Evolutionary conservation across 2,113 vertebrate species (phyloP), one percentile per base, ranked within the genome.

Genomic region (Microcebus tavaratra): DNA sequence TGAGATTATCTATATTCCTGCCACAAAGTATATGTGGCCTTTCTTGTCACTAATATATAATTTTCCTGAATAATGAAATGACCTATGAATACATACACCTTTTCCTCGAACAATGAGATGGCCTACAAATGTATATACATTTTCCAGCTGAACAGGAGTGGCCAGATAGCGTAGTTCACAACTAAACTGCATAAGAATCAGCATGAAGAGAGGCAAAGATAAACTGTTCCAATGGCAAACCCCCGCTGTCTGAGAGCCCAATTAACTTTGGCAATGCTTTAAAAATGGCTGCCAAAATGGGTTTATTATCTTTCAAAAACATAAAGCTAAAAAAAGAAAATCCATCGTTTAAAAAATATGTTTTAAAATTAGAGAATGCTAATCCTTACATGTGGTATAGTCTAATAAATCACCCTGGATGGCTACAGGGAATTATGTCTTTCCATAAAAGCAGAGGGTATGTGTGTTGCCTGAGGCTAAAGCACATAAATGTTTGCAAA

Each of bases 291-390:
- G 90, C 65, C 92, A 82, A 93, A 48, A 89, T 89, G 83, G 20
- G 55, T 97, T 96, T 91, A 86, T 90, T 87, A 96, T 88, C 88
- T 89, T 89, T 89, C 57, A 88, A 80, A 91, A 91, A 63, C 73
- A 80, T 27, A 90, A 89, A 70, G 34, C 83, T 48, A 57, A 72
- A 82, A 14, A 94, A 94, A 65, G 53, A 90, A 84, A 61, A 27
- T n/a, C 68, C 78, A 87, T 86, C 81, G 88, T 94, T 92, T 21
- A 92, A 92, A 97, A 92, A 84, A 25, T 10, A 83, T 29, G 79
- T 95, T 97, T 91, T 94, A 92, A 90, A 94, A 94, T 88, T 59
- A 91, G 42, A 91, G 76, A 90, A 61, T 81, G 48, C 70, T 85
- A 72, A 95, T 91, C 57, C 67, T n/a, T 57, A 63, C 59, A 50